These are phyloP conservation scores for Lasiommata megera DNA, from an alignment of 2,888 invertebrate genomes.

Conservation along the genomic window DNA sequence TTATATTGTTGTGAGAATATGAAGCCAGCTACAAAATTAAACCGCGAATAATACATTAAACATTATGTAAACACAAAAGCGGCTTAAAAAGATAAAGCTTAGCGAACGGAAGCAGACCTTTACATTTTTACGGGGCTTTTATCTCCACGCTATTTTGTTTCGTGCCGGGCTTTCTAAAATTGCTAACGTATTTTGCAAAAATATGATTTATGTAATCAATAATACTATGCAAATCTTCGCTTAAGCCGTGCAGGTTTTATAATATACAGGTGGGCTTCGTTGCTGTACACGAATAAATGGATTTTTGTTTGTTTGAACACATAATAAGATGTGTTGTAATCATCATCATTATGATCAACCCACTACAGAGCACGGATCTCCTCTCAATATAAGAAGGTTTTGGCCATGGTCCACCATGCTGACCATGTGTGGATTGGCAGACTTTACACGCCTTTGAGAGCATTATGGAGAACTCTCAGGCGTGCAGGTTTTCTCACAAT, in stretches of 20 bases:
- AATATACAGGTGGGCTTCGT: constrained; percentile 31
- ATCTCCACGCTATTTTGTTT: constrained; percentile 6
- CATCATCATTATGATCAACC: too few relatives aligned
- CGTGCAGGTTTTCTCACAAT: too few relatives aligned
- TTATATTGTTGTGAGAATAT: not conserved
- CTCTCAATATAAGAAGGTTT: too few relatives aligned
- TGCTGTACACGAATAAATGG: not conserved
- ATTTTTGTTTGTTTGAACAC: not conserved
- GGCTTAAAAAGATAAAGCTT: constrained; percentile 10
- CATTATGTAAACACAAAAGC: constrained; percentile 10
- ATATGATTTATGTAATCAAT: constrained; percentile 7
- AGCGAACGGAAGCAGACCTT: constrained; percentile 8
- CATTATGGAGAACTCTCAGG: too few relatives aligned
- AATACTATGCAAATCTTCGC: constrained; percentile 24
- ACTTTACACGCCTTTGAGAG: too few relatives aligned
- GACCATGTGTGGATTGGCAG: too few relatives aligned
- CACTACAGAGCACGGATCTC: too few relatives aligned
- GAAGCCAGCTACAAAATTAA: not conserved
- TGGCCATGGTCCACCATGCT: too few relatives aligned
- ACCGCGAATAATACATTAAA: constrained; percentile 5
- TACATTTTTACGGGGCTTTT: constrained; percentile 9
- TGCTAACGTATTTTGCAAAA: constrained; percentile 1
- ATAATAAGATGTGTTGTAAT: not conserved
- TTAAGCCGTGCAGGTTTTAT: constrained; percentile 54
- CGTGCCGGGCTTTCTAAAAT: constrained; percentile 1